Evolutionary conservation across 1,140 invertebrate species (phyloP), one percentile per base, ranked within the genome.

Genomic region (Solenopsis fugax): DNA sequence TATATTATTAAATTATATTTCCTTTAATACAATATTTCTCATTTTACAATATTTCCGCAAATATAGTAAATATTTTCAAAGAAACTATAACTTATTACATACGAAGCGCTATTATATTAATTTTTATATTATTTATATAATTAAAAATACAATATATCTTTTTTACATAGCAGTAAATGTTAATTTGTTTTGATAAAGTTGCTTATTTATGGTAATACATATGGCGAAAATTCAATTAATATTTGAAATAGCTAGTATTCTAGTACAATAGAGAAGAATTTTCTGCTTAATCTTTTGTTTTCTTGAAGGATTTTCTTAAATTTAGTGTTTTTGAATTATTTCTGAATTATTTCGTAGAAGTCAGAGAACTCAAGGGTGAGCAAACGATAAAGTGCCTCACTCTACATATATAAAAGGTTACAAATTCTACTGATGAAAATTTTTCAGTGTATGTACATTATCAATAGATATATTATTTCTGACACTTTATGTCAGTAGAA

Each of bases 41-140:
- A 52, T 73, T 84, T 77, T 85, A 85, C 34, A n/a, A 29, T 29
- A 29, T 29, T 29, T 85, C 16, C 9, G 10, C 48, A 37, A 65
- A 50, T 65, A 21, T 72, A 58, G 77, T 87, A 64, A 56, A 77
- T 48, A 64, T 87, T 77, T 87, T 87, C 41, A 50, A 87, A 50
- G 37, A 12, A 81, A 18, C 5, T 69, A 48, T 50, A 80, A 69
- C 87, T 86, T 65, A 62, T 86, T 75, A 29, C 29, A 37, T 58
- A 21, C 21, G 67, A 48, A 88, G 60, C 80, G 24, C 16, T 69
- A 56, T 58, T 72, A 24, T 60, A 18, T 81, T 56, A 21, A 64
- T 81, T 50, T 52, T 67, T 71, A 29, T 52, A 60, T 78, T 54
- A 50, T 50, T 24, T 18, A 69, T 48, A 71, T 18, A 12, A 56